phyloP scores from a whole-genome alignment of 2,888 invertebrate genomes.

The Leptopilina myrica region DNA sequence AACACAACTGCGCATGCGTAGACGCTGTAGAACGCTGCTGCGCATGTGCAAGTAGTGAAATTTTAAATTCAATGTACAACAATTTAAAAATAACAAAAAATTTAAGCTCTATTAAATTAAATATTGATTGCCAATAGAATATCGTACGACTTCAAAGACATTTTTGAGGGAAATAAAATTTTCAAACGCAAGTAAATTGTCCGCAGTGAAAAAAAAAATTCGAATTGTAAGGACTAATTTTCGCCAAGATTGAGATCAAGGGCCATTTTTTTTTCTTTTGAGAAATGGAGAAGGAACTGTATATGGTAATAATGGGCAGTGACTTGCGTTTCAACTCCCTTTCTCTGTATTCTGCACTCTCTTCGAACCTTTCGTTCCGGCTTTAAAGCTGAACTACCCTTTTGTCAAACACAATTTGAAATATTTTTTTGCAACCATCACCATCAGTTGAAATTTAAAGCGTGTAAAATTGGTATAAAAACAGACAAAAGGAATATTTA shows the following conservation, averaged over 20 bases:
- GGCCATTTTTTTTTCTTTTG: not conserved
- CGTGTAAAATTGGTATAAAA: not conserved
- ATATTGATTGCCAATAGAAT: too few relatives aligned
- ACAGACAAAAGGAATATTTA: too few relatives aligned
- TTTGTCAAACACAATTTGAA: not conserved
- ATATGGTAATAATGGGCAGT: not conserved
- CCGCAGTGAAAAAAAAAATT: not conserved
- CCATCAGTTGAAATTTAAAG: not conserved
- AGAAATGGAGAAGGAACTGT: constrained; percentile 1
- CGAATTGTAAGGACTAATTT: not conserved
- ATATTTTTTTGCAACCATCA: not conserved
- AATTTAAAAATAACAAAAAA: too few relatives aligned
- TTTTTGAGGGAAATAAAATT: too few relatives aligned
- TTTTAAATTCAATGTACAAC: too few relatives aligned
- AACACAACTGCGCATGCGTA: too few relatives aligned
- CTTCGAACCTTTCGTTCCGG: not conserved
- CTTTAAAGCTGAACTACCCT: constrained; percentile 18
- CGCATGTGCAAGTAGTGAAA: too few relatives aligned
- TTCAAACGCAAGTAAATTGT: too few relatives aligned
- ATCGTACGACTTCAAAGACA: too few relatives aligned
- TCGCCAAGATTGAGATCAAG: not conserved
- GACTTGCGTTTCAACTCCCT: not conserved
- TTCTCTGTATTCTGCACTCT: too few relatives aligned
- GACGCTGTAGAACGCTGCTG: too few relatives aligned
- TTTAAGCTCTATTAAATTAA: too few relatives aligned